These are phyloP conservation scores for Lordiphosa mommai DNA, from an alignment of 1,140 invertebrate species.

Conservation along the genomic window DNA sequence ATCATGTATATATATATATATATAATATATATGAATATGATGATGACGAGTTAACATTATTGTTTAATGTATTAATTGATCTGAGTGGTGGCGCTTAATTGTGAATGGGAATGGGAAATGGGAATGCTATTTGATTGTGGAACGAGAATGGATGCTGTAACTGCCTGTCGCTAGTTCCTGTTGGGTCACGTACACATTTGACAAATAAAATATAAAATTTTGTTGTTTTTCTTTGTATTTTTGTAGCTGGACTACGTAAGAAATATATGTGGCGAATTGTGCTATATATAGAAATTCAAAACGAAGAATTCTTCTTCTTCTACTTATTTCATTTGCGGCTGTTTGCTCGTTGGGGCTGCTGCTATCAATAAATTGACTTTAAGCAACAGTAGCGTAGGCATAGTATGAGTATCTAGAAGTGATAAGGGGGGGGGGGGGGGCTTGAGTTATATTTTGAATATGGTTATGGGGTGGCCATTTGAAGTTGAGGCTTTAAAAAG, in stretches of 20 bases:
- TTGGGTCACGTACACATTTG: slow-evolving; percentile 47
- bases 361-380: slow-evolving; percentile 39
- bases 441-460: no score
- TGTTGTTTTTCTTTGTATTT: no score
- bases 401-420: no score
- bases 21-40: no score
- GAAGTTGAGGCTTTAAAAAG: no score
- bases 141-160: no score
- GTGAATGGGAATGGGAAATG: slow-evolving; percentile 2
- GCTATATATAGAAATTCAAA: slow-evolving; percentile 43
- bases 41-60: slow-evolving; percentile 6
- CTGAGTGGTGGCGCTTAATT: slow-evolving; percentile 30
- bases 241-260: slow-evolving; percentile 5
- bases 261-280: not conserved
- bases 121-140: slow-evolving; percentile 3
- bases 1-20: no score
- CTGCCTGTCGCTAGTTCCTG: slow-evolving; percentile 18
- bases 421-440: no score
- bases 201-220: slow-evolving; percentile 1
- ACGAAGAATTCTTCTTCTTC: slow-evolving; percentile 25
- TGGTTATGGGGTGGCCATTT: no score
- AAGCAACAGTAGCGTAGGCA: not conserved
- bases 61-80: slow-evolving; percentile 60
- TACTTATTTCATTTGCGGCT: slow-evolving; percentile 6
- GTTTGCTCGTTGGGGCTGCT: slow-evolving; percentile 16